Conservation (phyloP, 2,113 vertebrate species). For the Oryzias curvinotus region DNA sequence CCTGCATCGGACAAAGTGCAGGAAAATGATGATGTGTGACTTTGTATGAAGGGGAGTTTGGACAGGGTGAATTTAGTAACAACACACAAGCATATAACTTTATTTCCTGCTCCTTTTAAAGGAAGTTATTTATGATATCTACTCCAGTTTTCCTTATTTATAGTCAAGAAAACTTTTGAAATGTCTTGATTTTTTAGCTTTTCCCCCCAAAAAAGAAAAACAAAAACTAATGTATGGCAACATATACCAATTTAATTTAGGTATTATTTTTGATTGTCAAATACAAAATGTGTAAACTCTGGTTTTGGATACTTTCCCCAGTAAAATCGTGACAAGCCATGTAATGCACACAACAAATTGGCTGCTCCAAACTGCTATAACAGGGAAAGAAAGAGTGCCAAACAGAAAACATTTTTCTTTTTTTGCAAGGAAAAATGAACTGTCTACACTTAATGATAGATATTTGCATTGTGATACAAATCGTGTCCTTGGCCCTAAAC, state of each 20-base stretch:
- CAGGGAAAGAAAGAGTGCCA: constrained; percentile 47
- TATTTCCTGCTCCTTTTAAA: constrained; percentile 3
- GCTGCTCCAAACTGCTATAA: constrained; percentile 35
- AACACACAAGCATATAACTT: constrained; percentile 21
- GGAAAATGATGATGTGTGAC: constrained; percentile 43
- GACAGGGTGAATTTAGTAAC: constrained; percentile 14
- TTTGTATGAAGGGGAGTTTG: constrained; percentile 41
- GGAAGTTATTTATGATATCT: constrained; percentile 12
- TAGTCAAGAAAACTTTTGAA: background rate
- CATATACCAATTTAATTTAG: constrained; percentile 43
- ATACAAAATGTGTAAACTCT: constrained; percentile 61
- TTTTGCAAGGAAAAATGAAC: constrained; percentile 81
- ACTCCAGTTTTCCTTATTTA: constrained; percentile 12
- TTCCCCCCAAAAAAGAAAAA: background rate
- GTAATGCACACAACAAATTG: constrained; percentile 70
- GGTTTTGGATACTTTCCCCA: constrained; percentile 50
- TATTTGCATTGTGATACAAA: constrained; percentile 85
- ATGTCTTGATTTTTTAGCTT: background rate
- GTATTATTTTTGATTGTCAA: constrained; percentile 59
- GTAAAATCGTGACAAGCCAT: constrained; percentile 65
- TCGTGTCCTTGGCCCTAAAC: constrained; percentile 82
- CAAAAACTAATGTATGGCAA: constrained; percentile 14
- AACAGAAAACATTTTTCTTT: constrained; percentile 79
- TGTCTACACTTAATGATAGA: constrained; percentile 84
- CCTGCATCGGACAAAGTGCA: constrained; percentile 35